Conservation (phyloP, 2,113 vertebrate genomes). For the Pluvialis apricaria region DNA sequence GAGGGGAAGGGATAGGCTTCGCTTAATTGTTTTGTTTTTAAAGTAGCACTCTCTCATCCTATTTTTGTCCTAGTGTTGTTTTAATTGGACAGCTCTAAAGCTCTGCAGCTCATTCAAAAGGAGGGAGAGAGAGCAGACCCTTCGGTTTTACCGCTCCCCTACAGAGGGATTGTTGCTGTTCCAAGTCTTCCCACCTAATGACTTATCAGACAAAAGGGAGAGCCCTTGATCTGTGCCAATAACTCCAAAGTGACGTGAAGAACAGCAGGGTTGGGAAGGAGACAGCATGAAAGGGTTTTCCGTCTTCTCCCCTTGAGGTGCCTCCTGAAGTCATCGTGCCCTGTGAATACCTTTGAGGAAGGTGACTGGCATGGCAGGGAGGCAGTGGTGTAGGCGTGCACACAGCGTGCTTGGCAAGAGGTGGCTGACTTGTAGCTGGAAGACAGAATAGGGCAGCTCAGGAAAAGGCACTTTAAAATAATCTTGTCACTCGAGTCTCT, state of each 20-base stretch:
- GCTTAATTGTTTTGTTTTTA: neutral
- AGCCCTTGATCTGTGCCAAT: neutral
- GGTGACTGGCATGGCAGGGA: neutral
- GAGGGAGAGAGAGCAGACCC: neutral
- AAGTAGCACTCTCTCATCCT: neutral
- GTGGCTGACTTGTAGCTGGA: neutral
- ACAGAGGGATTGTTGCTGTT: neutral
- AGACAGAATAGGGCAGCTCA: neutral
- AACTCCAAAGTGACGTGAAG: neutral
- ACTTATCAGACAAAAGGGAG: neutral
- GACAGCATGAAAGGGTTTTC: neutral
- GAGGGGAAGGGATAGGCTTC: neutral
- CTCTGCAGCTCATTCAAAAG: neutral
- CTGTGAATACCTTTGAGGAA: neutral
- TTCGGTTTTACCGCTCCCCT: neutral
- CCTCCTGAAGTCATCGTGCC: neutral
- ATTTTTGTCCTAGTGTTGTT: neutral
- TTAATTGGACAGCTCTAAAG: neutral
- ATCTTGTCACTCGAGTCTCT: neutral
- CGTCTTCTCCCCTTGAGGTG: neutral
- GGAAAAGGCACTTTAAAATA: neutral
- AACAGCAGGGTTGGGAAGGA: neutral
- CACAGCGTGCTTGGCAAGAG: neutral
- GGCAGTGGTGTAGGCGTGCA: neutral
- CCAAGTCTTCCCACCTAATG: neutral